Base-by-base conservation (phyloP, 2,888 invertebrate species). In the Neria commutata region DNA sequence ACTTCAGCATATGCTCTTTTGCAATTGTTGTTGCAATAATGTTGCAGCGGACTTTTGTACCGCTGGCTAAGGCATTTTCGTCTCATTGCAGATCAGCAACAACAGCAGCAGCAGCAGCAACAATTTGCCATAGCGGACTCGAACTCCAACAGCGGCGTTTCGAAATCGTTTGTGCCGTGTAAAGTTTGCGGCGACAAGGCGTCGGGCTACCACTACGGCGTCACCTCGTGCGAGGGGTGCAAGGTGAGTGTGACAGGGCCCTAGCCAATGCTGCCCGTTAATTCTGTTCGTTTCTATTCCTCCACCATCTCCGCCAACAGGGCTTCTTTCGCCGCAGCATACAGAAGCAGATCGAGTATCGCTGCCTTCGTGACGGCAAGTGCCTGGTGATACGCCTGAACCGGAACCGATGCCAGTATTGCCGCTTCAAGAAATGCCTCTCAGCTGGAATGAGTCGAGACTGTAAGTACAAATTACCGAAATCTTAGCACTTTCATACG, bases 191-290 rank as follows among this genome's bases (percentile, higher is more conserved):
- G 97, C 46, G 98, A 98, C 83, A 92, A 93, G 78, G 93, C 94
- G 60, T 92, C 92, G 55, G 82, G 82, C 51, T 98, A 97, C 83
- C 97, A 98, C 84, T 98, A 98, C 88, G 97, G 98, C 54, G 97
- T 98, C 70, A 97, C 96, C 65, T 95, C 95, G 67, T 98, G 97
- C 83, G 97, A 98, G 83, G 97, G 98, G 69, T 98, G 97, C 85
- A 98, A 97, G 91, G 96, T 96, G 84, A 83, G 81, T 67, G 64
- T 14, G n/a, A n/a, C n/a, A n/a, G n/a, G n/a, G n/a, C n/a, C n/a
- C n/a, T n/a, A n/a, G n/a, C n/a, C n/a, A n/a, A n/a, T n/a, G n/a
- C n/a, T n/a, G n/a, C n/a, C n/a, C n/a, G n/a, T n/a, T n/a, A n/a
- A n/a, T n/a, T 34, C 21, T 50, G 10, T 19, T 19, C 23, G 21